Base-by-base conservation (phyloP, 30 jellyfish, hydroid and myxozoan species). In the Pseudorhiza aurosa region DNA sequence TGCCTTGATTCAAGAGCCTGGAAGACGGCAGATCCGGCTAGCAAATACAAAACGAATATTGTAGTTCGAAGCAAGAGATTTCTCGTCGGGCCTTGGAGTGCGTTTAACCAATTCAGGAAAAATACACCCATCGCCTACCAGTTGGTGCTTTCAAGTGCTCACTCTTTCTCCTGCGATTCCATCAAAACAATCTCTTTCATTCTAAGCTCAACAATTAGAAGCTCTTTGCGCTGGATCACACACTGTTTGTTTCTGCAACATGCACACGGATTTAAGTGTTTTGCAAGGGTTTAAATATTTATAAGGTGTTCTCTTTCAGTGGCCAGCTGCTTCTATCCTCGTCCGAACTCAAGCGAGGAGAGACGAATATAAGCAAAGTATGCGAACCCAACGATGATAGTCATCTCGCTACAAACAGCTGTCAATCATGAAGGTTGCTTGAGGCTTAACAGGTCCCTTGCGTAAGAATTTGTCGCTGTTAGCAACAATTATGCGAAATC, bases 21-120 rank as follows among this genome's bases (percentile, higher is more conserved):
- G 58, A 90, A 90, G 14, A 83, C 82, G 27, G 96, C 97, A 0
- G 97, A 95, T 21, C 97, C 97, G 0, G 90, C 96, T 8, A 90
- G 93, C 56, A 90, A 56, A 71, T 90, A 90, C 58, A 78, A 74
- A 0, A 73, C 72, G 43, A 90, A 90, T 15, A 90, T 36, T 29
- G 88, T 55, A 24, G 78, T 76, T 30, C 97, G 89, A 17, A 90
- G 82, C 19, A 82, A 36, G 43, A 90, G 89, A 58, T 90, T 90
- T 65, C 90, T 75, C 12, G 97, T 90, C 10, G 97, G 97, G 22
- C 96, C 97, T 60, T 83, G 92, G 31, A 90, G 73, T 25, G 92
- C 78, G 49, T 77, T 64, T 49, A 90, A 68, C 97, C 97, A 90
- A 69, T 90, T 90, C 75, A 90, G 40, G 70, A 90, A 90, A 56